Conservation (phyloP, 2,888 invertebrate species). For the Macaria notata region DNA sequence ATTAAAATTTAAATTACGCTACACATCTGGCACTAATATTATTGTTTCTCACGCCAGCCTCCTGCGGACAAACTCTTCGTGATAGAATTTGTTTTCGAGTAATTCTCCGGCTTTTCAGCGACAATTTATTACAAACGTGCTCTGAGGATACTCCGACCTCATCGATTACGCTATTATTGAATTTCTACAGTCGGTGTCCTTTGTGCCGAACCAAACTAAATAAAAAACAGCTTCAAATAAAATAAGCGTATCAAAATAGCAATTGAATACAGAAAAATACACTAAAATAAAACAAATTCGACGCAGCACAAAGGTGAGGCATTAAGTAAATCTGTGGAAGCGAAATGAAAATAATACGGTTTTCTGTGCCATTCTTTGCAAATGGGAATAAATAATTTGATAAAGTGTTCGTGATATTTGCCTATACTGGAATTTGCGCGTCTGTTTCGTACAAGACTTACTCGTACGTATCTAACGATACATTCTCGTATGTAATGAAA, state of each 20-base stretch:
- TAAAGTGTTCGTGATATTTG: slow-evolving; percentile 21
- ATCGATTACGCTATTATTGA: slow-evolving; percentile 1
- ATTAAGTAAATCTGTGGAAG: slow-evolving; percentile 25
- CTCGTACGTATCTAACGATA: slow-evolving; percentile 1
- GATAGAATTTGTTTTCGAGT: not conserved
- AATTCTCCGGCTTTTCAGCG: no score
- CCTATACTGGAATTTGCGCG: slow-evolving; percentile 15
- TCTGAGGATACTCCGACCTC: no score
- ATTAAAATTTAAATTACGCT: slow-evolving; percentile 38
- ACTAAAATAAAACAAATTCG: slow-evolving; percentile 23
- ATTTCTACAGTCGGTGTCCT: slow-evolving; percentile 3
- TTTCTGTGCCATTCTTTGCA: slow-evolving; percentile 16
- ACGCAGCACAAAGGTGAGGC: slow-evolving; percentile 18
- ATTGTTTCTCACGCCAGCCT: slow-evolving; percentile 14
- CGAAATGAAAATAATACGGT: slow-evolving; percentile 25
- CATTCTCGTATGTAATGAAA: slow-evolving; percentile 14
- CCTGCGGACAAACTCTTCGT: not conserved
- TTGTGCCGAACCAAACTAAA: not conserved
- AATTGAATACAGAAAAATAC: slow-evolving; percentile 23
- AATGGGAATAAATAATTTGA: slow-evolving; percentile 27
- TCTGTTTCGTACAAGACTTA: slow-evolving; percentile 5
- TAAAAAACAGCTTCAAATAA: slow-evolving; percentile 2
- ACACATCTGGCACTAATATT: slow-evolving; percentile 28
- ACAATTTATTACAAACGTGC: no score
- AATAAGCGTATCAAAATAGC: slow-evolving; percentile 13